These are phyloP conservation scores for Esox lucius DNA, from an alignment of 2,797 vertebrate genomes.

Conservation along the genomic window DNA sequence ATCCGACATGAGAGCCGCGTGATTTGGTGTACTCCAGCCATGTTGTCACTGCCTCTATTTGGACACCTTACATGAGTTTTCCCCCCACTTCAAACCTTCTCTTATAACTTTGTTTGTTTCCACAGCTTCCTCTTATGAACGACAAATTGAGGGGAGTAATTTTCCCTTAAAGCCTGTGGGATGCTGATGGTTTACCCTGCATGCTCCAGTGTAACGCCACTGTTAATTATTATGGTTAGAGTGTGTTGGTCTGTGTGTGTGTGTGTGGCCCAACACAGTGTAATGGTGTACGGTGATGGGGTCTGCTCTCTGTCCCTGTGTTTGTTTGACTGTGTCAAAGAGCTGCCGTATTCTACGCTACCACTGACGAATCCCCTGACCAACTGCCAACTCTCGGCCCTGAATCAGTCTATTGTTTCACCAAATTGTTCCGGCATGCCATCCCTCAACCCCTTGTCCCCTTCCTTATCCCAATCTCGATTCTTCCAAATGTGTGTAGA, in stretches of 20 bases:
- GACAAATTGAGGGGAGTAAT: conserved; percentile 52
- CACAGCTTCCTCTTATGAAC: conserved; percentile 46
- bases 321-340: conserved; percentile 76
- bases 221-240: conserved; percentile 55
- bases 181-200: conserved; percentile 26
- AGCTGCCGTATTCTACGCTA: conserved; percentile 25
- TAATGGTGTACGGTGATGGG: conserved; percentile 58
- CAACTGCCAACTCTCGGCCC: conserved; percentile 42
- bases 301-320: conserved; percentile 68
- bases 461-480: not conserved
- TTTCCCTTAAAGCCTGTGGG: conserved; percentile 37
- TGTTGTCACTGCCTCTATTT: conserved; percentile 41
- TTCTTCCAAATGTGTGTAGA: not conserved
- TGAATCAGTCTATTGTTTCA: conserved; percentile 69
- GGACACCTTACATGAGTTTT: conserved; percentile 51
- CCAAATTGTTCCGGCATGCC: conserved; percentile 26
- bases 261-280: conserved; percentile 19
- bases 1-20: not conserved
- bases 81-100: conserved; percentile 62
- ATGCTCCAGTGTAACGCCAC: conserved; percentile 35
- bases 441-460: not conserved
- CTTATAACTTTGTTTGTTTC: conserved; percentile 57
- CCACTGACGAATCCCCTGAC: conserved; percentile 29
- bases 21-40: not conserved
- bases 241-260: conserved; percentile 7